phyloP scores from a whole-genome alignment of 2,888 invertebrate species.

The Eilema griseolum region DNA sequence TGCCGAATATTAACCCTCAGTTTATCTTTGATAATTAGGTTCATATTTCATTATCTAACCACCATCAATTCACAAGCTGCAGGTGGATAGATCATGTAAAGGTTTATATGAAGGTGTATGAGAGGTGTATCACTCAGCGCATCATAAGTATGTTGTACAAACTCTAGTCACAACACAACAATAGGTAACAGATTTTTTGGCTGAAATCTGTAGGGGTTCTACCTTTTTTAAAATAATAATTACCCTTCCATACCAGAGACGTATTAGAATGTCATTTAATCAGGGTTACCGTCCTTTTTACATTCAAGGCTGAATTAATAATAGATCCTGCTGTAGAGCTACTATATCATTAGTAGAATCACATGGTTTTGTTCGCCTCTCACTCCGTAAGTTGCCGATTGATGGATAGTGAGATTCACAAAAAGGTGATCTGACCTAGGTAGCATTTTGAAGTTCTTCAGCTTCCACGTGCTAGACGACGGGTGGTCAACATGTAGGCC shows the following conservation, averaged over 20 bases:
- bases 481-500: not conserved
- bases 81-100: not conserved
- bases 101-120: too few relatives aligned
- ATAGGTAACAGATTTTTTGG: too few relatives aligned
- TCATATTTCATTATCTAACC: too few relatives aligned
- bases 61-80: too few relatives aligned
- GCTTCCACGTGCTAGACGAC: not conserved
- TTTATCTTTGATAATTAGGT: too few relatives aligned
- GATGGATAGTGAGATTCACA: not conserved
- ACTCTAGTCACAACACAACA: too few relatives aligned
- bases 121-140: too few relatives aligned
- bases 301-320: not conserved
- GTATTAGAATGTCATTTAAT: not conserved
- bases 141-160: too few relatives aligned
- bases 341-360: constrained; percentile 8
- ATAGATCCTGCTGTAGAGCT: not conserved
- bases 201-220: not conserved
- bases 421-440: not conserved
- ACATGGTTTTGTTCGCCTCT: not conserved
- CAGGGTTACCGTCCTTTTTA: not conserved
- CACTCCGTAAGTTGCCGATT: not conserved
- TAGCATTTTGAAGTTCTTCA: not conserved
- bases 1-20: too few relatives aligned
- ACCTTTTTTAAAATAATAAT: not conserved
- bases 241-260: not conserved